Evolutionary conservation across 2,113 vertebrate species (phyloP).

Genomic region (Psophia crepitans): DNA sequence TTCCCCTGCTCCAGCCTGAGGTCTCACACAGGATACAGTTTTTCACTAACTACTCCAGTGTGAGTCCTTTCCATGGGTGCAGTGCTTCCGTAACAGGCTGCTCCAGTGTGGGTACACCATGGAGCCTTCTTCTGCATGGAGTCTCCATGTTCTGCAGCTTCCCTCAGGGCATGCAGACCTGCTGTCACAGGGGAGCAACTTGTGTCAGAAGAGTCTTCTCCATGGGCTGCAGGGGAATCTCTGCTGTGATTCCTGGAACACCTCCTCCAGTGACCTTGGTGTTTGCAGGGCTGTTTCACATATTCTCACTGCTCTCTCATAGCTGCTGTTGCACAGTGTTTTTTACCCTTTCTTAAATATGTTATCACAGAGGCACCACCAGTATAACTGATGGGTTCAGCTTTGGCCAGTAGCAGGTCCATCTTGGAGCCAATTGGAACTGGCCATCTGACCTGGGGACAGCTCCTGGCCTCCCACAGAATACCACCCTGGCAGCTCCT

Average conservation of each 20-base stretch:
- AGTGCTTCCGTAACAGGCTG: background rate
- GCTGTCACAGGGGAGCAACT: background rate
- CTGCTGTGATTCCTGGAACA: accelerated
- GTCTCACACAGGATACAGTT: background rate
- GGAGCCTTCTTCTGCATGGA: background rate
- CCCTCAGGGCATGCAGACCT: background rate
- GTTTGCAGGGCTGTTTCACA: background rate
- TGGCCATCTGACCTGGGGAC: background rate
- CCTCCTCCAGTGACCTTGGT: background rate
- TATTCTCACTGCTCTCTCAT: background rate
- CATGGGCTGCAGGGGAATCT: background rate
- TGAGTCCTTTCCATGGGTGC: accelerated
- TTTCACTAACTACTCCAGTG: background rate
- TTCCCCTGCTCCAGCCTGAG: background rate
- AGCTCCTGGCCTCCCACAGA: background rate
- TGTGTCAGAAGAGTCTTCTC: background rate
- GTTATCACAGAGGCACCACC: background rate
- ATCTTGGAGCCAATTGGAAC: background rate
- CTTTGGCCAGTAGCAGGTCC: background rate
- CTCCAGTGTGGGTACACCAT: background rate
- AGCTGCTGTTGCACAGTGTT: background rate
- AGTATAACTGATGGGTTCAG: background rate
- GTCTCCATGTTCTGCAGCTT: background rate
- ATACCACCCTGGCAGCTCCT: background rate
- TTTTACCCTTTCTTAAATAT: background rate